Evolutionary conservation across 2,888 invertebrate genomes (phyloP).

Genomic region (Seira ritae): DNA sequence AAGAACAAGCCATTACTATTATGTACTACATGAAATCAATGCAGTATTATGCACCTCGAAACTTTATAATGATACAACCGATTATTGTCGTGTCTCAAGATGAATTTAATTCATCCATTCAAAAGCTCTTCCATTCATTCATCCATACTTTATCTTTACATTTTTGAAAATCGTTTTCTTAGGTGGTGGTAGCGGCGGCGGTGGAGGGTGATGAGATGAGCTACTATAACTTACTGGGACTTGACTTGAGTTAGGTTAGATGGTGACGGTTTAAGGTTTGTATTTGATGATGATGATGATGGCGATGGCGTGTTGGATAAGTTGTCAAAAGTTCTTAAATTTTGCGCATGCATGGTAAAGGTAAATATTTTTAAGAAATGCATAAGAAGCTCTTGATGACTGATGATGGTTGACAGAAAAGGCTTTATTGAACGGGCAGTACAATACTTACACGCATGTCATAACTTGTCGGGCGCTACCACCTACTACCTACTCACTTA

Average conservation of each 20-base stretch:
- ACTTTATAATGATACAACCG: background rate
- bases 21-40: slow-evolving; percentile 19
- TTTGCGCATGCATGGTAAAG: slow-evolving; percentile 12
- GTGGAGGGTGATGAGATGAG: background rate
- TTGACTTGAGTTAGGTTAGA: background rate
- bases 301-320: slow-evolving; percentile 1
- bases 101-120: slow-evolving; percentile 36
- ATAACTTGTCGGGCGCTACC: background rate
- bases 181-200: background rate
- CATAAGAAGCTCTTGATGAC: slow-evolving; percentile 49
- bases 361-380: slow-evolving; percentile 24
- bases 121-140: slow-evolving; percentile 27
- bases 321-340: slow-evolving; percentile 9
- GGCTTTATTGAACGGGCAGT: slow-evolving; percentile 28
- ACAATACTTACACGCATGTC: slow-evolving; percentile 18
- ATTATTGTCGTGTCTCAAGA: slow-evolving; percentile 35
- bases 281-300: too few relatives aligned
- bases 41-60: slow-evolving; percentile 27
- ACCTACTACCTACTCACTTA: background rate
- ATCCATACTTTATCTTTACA: background rate
- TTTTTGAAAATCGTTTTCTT: background rate
- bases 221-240: background rate
- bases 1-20: slow-evolving; percentile 21
- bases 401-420: slow-evolving; percentile 54
- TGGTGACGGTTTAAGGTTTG: slow-evolving; percentile 19